Conservation (phyloP, 2,113 vertebrate species). For the Callipepla californica region DNA sequence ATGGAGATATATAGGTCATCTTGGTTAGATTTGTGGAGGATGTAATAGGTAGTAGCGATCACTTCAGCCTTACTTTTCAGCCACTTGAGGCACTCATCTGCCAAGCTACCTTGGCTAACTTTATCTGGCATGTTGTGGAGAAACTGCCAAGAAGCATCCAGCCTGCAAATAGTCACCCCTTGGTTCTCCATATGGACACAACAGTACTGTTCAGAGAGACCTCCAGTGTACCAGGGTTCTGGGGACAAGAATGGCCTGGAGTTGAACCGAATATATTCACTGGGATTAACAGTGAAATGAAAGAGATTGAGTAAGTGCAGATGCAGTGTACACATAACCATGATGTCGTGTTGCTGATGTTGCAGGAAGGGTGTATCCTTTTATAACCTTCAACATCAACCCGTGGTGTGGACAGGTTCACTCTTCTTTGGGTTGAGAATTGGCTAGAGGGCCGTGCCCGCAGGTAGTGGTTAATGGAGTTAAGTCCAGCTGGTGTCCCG, state of each 20-base stretch:
- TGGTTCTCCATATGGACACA: neutral
- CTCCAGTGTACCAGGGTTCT: neutral
- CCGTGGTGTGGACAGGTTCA: too few relatives aligned
- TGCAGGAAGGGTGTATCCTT: neutral
- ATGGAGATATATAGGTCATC: neutral
- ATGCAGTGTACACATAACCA: neutral
- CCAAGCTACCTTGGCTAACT: neutral
- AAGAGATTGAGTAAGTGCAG: neutral
- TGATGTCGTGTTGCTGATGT: neutral
- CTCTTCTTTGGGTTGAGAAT: too few relatives aligned
- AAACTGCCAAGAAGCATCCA: neutral
- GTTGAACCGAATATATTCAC: neutral
- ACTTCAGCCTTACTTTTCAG: neutral
- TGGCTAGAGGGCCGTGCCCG: too few relatives aligned
- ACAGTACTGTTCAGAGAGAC: neutral
- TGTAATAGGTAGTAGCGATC: neutral
- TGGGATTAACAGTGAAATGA: neutral
- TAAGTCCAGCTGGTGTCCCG: too few relatives aligned
- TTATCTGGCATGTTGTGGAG: neutral
- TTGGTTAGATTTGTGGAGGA: neutral
- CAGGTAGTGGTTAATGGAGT: too few relatives aligned
- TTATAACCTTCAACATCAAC: neutral
- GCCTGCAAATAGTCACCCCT: neutral
- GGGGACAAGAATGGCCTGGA: neutral
- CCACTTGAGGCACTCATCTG: neutral